These are phyloP conservation scores for Idaea aversata DNA, from an alignment of 2,888 invertebrate species.

Conservation along the genomic window DNA sequence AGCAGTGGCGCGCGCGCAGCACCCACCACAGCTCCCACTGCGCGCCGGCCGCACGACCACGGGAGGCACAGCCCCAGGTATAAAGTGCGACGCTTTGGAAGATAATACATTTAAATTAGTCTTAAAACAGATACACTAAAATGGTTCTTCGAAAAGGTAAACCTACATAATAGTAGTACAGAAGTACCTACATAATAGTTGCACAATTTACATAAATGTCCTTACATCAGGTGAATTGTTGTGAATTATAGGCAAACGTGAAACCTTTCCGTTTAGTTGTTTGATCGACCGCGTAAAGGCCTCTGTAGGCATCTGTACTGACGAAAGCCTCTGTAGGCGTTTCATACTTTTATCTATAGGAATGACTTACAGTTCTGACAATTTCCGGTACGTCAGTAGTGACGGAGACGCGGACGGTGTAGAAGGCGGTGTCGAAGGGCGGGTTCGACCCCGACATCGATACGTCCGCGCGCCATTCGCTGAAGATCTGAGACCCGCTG, in stretches of 20 bases:
- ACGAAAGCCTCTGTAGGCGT: not conserved
- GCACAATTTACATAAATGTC: too few species aligned
- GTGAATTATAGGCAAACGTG: too few species aligned
- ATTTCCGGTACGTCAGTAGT: conserved; percentile 63
- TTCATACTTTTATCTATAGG: not conserved
- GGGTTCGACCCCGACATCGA: conserved; percentile 74
- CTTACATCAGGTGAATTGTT: too few species aligned
- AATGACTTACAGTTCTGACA: conserved; percentile 73
- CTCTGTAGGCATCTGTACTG: not conserved
- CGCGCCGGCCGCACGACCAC: conserved; percentile 82
- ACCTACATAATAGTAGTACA: too few species aligned
- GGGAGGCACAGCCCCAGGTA: conserved; percentile 90
- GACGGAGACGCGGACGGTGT: conserved; percentile 81
- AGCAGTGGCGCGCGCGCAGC: conserved; percentile 76
- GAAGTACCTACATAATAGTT: too few species aligned
- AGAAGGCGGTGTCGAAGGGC: conserved; percentile 85
- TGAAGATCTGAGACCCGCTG: conserved; percentile 64
- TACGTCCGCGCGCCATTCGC: conserved; percentile 69
- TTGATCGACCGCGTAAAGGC: too few species aligned
- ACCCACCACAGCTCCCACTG: conserved; percentile 80
- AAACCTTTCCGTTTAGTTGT: too few species aligned
- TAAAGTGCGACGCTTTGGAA: conserved; percentile 82
- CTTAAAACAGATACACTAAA: not conserved
- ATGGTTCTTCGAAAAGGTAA: not conserved
- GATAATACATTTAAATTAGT: not conserved